Evolutionary conservation across 2,113 vertebrate species (phyloP).

Genomic region (Calyptommatus sinebrachiatus): DNA sequence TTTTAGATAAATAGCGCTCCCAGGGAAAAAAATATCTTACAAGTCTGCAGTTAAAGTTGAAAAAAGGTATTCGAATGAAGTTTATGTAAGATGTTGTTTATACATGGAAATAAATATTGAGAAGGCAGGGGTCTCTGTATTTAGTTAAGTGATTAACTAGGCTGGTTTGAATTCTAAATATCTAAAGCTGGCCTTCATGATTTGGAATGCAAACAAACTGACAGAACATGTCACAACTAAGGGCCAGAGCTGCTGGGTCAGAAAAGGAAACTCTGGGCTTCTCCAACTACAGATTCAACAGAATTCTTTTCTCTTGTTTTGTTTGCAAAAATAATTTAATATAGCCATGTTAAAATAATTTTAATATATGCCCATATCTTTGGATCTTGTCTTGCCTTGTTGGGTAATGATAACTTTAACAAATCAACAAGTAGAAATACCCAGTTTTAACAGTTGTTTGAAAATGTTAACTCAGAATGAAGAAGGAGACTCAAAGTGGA

Average conservation of each 20-base stretch:
- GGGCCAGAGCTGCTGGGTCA: not conserved
- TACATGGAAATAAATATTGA: constrained; percentile 46
- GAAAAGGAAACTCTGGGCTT: not conserved
- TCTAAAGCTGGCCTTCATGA: not conserved
- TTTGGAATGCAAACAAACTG: not conserved
- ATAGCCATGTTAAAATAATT: too few relatives aligned
- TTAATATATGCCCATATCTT: too few relatives aligned
- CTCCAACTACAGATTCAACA: not conserved
- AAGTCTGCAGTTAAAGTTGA: too few relatives aligned
- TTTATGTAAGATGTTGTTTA: constrained; percentile 33
- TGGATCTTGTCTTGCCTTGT: too few relatives aligned
- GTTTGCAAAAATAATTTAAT: too few relatives aligned
- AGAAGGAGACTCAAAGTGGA: too few relatives aligned
- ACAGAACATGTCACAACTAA: not conserved
- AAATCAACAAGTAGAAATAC: too few relatives aligned
- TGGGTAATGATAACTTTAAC: too few relatives aligned
- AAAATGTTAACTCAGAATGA: too few relatives aligned
- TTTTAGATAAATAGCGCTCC: too few relatives aligned
- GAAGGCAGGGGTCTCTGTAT: constrained; percentile 39
- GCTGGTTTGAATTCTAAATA: constrained; percentile 2
- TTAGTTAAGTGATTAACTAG: constrained; percentile 56
- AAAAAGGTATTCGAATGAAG: not conserved
- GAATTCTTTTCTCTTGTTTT: not conserved
- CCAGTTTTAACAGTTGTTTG: too few relatives aligned
- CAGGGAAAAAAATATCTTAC: too few relatives aligned